Base-by-base conservation (phyloP, 1,140 invertebrate species). In the Drosophila parabipectinata region DNA sequence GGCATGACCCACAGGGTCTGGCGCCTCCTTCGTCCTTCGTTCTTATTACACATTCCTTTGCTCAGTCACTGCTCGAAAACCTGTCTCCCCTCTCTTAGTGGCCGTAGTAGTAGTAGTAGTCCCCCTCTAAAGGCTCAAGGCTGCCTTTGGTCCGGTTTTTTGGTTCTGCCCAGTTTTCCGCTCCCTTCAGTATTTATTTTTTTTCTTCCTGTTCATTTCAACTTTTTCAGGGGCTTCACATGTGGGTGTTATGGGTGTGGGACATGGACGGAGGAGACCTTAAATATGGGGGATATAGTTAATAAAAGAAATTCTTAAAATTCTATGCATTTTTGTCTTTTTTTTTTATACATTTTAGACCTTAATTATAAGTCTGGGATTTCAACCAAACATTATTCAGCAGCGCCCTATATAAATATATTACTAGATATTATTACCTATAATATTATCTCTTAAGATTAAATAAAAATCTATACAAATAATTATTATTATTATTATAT, bases 1-100 rank as follows among this genome's bases (percentile, higher is more conserved):
- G 74, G 81, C 74, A 81, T 85, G 82, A 85, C 81, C 81, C 69
- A 87, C 34, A 69, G 81, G 77, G 82, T 81, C 81, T 87, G 82
- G 77, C 78, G 62, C 74, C 78, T 87, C 61, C 45, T 50, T 74
- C 58, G n/a, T 18, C 14, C 39, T 47, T 47, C 50, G 82, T 72
- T 74, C 82, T 81, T 87, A 82, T 87, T 81, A 87, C 74, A 78
- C 79, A 77, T 84, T 75, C 71, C 61, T 54, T 52, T 64, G 71
- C 60, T 24, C 44, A 37, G 57, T 72, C 71, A 37, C 69, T 53
- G 26, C 7, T 0, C 0, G 18, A 12, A 18, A 8, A 12, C 37
- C n/a, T 7, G n/a, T 18, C 2, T 51, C 37, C 14, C 28, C 28
- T 21, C 26, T 28, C 5, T 28, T 28, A 1, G 26, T 28, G 26